A percentile compares a stretch with the other conserved stretches of the same genome.
phyloP scores from a whole-genome alignment of 2,888 invertebrate species.

The Sphaerophoria rueppellii region DNA sequence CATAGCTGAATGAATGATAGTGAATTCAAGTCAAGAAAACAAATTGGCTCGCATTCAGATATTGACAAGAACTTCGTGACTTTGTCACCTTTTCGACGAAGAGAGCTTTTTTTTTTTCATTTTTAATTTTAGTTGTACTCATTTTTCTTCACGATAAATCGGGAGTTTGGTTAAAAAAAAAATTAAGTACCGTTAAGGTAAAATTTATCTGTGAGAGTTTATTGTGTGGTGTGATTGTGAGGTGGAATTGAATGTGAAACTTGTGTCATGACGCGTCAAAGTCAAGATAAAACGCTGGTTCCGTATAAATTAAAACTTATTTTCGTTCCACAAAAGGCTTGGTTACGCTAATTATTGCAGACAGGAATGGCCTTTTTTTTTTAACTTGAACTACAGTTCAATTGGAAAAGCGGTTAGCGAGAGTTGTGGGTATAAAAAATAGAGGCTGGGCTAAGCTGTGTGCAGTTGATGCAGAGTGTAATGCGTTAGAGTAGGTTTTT shows the following conservation, averaged over 20 bases:
- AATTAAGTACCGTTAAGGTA: not conserved
- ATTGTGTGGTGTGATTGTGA: not conserved
- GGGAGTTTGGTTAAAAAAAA: not conserved
- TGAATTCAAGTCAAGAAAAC: constrained; percentile 78
- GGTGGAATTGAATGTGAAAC: constrained; percentile 49
- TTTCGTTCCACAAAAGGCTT: constrained; percentile 60
- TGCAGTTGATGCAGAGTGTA: constrained; percentile 9
- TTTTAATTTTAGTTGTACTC: not conserved
- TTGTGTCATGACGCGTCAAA: constrained; percentile 65
- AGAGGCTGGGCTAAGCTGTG: constrained; percentile 9
- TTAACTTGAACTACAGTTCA: constrained; percentile 36
- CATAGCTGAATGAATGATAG: too few species aligned
- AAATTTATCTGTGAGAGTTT: not conserved
- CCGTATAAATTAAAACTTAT: constrained; percentile 51
- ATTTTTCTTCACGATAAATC: constrained; percentile 8
- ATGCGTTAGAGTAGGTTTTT: constrained; percentile 37
- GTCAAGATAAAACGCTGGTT: constrained; percentile 44
- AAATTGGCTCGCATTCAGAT: constrained; percentile 81
- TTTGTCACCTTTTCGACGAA: constrained; percentile 80
- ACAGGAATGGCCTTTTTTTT: constrained; percentile 44
- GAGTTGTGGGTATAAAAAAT: not conserved
- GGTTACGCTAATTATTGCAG: constrained; percentile 65
- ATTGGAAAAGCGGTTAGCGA: constrained; percentile 24
- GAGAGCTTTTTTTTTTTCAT: constrained; percentile 37
- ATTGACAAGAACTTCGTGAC: constrained; percentile 82